Conservation (phyloP, 1,140 invertebrate species). For the Achatina immaculata region DNA sequence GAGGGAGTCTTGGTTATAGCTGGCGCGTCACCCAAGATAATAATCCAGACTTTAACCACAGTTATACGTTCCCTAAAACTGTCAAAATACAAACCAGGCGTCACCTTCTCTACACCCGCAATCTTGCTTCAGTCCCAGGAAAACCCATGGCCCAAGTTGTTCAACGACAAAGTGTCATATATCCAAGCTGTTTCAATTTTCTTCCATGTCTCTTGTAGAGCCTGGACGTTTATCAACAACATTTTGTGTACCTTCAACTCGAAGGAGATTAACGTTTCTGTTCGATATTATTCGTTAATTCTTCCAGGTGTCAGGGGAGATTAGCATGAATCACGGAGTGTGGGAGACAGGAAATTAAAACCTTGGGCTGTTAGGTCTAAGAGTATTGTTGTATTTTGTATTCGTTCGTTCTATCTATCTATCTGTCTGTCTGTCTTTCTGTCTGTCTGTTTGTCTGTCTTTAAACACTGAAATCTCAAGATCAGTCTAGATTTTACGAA, state of each 20-base stretch:
- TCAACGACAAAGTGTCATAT: constrained; percentile 1
- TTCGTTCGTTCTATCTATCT: not conserved
- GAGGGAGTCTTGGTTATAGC: too few species aligned
- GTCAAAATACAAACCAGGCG: too few species aligned
- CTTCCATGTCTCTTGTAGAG: not conserved
- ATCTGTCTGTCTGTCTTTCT: not conserved
- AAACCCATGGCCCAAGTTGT: too few species aligned
- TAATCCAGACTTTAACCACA: too few species aligned
- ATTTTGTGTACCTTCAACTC: constrained; percentile 8
- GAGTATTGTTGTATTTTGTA: not conserved
- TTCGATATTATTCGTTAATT: constrained; percentile 12
- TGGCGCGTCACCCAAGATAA: too few species aligned
- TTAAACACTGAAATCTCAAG: too few species aligned
- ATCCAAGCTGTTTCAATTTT: not conserved
- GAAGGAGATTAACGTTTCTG: not conserved
- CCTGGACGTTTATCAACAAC: not conserved
- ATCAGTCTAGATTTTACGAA: too few species aligned
- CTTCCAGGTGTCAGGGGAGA: not conserved
- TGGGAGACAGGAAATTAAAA: not conserved
- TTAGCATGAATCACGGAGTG: not conserved
- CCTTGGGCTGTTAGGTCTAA: not conserved
- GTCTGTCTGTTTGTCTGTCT: not conserved
- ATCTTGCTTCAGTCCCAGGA: too few species aligned
- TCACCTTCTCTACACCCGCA: too few species aligned
- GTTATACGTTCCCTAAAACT: too few species aligned